These are phyloP conservation scores for Falco novaeseelandiae DNA, from an alignment of 2,797 vertebrate genomes.

Conservation along the genomic window DNA sequence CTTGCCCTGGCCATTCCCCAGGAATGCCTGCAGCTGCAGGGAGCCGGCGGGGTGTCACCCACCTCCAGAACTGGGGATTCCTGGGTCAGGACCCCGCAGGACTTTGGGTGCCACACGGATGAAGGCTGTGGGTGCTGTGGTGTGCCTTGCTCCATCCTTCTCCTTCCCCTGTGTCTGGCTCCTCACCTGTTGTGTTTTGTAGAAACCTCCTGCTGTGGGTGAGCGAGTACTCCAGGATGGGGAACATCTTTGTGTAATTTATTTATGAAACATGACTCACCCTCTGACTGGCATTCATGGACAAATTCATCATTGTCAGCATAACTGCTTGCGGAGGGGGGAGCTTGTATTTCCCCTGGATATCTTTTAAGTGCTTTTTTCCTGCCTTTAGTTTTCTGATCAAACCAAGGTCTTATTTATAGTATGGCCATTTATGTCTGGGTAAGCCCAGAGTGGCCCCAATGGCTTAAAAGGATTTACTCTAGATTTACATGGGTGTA, in stretches of 20 bases:
- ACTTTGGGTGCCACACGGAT: neutral
- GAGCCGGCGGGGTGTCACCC: fast-evolving
- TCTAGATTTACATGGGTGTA: neutral
- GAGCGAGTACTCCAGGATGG: neutral
- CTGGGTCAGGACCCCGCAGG: neutral
- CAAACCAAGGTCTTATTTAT: constrained; percentile 53
- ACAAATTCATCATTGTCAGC: neutral
- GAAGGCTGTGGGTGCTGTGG: neutral
- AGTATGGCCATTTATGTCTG: constrained; percentile 17
- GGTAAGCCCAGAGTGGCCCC: constrained; percentile 50
- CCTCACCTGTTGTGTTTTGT: neutral
- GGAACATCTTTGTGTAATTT: neutral
- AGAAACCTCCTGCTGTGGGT: neutral
- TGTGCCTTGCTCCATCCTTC: neutral
- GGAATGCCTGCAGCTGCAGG: neutral
- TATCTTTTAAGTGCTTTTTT: constrained; percentile 5
- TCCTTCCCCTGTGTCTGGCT: neutral
- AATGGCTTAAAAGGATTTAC: constrained; percentile 51
- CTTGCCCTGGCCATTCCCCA: fast-evolving
- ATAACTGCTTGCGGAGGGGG: neutral
- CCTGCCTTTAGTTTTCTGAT: constrained; percentile 26
- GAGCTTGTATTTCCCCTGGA: neutral
- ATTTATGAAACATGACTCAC: neutral
- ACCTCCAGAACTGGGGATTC: neutral
- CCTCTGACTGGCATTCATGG: neutral